Percentiles rank a stretch among this genome's conserved stretches.
Conservation (phyloP, 2,797 vertebrate species). For the Sphenodon punctatus region DNA sequence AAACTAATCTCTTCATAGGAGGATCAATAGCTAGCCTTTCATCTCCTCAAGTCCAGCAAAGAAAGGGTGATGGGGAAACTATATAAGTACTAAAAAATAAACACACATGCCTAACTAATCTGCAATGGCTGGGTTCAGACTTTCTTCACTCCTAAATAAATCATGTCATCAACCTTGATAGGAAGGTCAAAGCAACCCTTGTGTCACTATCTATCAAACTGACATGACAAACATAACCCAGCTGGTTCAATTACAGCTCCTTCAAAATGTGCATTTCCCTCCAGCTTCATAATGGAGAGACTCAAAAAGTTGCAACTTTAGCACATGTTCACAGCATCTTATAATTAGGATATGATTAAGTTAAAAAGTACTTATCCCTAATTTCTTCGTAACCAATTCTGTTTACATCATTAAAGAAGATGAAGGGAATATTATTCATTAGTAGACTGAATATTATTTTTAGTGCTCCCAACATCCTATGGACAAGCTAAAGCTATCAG, state of each 20-base stretch:
- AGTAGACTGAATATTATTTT: constrained; percentile 9
- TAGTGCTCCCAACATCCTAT: background rate
- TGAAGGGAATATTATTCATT: constrained; percentile 1
- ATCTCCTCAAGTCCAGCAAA: constrained; percentile 17
- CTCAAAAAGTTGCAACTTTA: background rate
- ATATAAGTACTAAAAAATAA: constrained; percentile 51
- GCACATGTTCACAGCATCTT: background rate
- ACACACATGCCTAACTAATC: constrained; percentile 31
- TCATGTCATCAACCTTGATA: constrained; percentile 41
- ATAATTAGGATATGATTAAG: background rate
- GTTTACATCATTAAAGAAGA: constrained; percentile 26
- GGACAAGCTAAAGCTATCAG: background rate
- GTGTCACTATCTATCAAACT: constrained; percentile 52
- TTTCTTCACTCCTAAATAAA: constrained; percentile 57
- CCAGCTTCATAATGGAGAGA: background rate
- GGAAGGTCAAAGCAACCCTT: constrained; percentile 45
- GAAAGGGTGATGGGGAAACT: constrained; percentile 20
- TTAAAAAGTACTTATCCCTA: background rate
- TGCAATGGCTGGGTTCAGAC: constrained; percentile 1
- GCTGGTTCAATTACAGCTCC: constrained; percentile 14
- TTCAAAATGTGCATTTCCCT: constrained; percentile 5
- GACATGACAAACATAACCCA: constrained; percentile 42
- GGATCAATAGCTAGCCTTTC: constrained; percentile 42
- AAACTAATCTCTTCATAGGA: constrained; percentile 44
- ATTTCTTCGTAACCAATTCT: constrained; percentile 19